These are phyloP conservation scores for Hydrolagus affinis DNA, from an alignment of 2,113 vertebrate species.

Conservation along the genomic window DNA sequence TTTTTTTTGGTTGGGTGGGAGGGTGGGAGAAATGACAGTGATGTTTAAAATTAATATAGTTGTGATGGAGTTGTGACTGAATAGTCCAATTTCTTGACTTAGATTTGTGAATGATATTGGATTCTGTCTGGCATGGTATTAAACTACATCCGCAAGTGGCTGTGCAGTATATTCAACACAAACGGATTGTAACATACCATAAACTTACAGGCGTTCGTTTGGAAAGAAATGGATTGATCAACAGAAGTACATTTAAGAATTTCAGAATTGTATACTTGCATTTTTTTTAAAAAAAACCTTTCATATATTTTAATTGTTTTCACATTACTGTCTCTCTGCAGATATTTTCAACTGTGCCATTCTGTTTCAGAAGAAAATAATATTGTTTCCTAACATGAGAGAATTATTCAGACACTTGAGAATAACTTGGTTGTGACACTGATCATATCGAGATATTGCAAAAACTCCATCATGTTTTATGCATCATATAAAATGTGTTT, in stretches of 20 bases:
- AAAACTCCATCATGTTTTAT: neutral
- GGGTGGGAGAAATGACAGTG: too few relatives aligned
- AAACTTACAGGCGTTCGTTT: neutral
- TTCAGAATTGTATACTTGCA: neutral
- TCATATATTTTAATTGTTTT: neutral
- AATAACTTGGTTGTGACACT: neutral
- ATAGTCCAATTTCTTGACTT: neutral
- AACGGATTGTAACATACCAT: neutral
- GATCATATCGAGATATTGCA: neutral
- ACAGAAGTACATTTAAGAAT: neutral
- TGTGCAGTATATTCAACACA: too few relatives aligned
- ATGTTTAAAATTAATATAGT: neutral
- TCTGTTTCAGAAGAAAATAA: neutral
- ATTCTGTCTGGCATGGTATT: neutral
- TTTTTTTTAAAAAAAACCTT: conserved; percentile 9
- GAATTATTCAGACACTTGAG: neutral
- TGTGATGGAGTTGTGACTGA: neutral
- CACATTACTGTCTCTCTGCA: neutral
- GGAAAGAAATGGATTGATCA: neutral
- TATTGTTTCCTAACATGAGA: neutral
- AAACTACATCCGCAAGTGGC: neutral
- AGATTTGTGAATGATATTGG: neutral
- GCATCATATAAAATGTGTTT: neutral
- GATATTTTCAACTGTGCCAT: neutral
- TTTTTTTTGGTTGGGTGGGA: too few relatives aligned